Percentiles rank a stretch among this genome's conserved stretches.
Conservation (phyloP, 2,113 vertebrate genomes). For the Lepisosteus osseus region DNA sequence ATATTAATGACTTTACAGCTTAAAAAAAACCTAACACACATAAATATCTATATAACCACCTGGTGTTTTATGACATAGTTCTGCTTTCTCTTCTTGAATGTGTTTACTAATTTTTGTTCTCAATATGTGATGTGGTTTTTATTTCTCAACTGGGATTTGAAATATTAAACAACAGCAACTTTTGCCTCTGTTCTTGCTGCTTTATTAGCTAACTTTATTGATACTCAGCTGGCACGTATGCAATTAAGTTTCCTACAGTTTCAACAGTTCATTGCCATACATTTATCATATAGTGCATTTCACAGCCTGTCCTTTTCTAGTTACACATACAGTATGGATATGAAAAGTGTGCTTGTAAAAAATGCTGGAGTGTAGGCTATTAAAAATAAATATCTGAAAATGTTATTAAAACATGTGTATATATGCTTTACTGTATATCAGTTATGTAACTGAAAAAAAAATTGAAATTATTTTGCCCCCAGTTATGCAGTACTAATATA, state of each 20-base stretch:
- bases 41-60: conserved; percentile 6
- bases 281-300: not conserved
- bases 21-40: not conserved
- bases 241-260: conserved; percentile 12
- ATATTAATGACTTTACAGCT: not conserved
- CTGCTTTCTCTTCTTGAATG: conserved; percentile 1
- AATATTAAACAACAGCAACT: conserved; percentile 19
- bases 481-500: no score
- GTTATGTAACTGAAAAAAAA: no score
- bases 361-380: no score
- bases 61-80: conserved; percentile 14
- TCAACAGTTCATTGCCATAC: conserved; percentile 4
- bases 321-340: conserved; percentile 3
- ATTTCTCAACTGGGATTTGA: conserved; percentile 11
- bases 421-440: no score
- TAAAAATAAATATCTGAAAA: no score
- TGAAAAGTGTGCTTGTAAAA: not conserved
- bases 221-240: conserved; percentile 14
- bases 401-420: no score
- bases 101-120: conserved; percentile 6
- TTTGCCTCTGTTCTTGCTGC: conserved; percentile 13
- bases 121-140: conserved; percentile 10
- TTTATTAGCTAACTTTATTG: conserved; percentile 23
- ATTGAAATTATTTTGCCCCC: no score
- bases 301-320: not conserved